A percentile compares a stretch with the other conserved stretches of the same genome.
These are phyloP conservation scores for Chrysoperla carnea DNA, from an alignment of 1,140 invertebrate genomes.

Conservation along the genomic window DNA sequence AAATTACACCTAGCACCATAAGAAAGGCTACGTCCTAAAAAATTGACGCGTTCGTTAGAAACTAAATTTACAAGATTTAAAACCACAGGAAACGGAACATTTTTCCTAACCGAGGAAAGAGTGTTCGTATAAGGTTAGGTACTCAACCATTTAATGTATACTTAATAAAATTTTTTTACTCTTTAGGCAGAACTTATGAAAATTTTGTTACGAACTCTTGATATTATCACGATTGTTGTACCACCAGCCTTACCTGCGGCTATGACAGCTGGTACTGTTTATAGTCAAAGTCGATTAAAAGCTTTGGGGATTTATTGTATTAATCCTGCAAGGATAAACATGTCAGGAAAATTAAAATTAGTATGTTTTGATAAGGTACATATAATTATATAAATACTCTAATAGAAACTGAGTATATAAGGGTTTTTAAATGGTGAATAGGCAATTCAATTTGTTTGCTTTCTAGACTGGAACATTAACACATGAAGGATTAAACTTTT, in stretches of 20 bases:
- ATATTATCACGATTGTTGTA: slow-evolving; percentile 89
- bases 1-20: too few species aligned
- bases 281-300: slow-evolving; percentile 67
- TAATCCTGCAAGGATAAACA: slow-evolving; percentile 75
- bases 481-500: slow-evolving; percentile 86
- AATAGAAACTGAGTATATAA: too few species aligned
- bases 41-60: too few species aligned
- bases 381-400: slow-evolving; percentile 3
- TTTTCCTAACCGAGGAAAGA: too few species aligned
- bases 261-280: slow-evolving; percentile 74
- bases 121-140: too few species aligned
- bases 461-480: slow-evolving; percentile 79
- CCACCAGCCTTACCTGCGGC: slow-evolving; percentile 86
- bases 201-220: slow-evolving; percentile 46
- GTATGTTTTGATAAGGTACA: slow-evolving; percentile 88
- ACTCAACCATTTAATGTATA: not conserved
- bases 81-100: too few species aligned
- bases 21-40: too few species aligned
- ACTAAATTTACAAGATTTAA: too few species aligned
- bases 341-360: slow-evolving; percentile 76
- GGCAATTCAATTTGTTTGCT: too few species aligned
- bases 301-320: slow-evolving; percentile 76
- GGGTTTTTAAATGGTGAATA: too few species aligned
- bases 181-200: slow-evolving; percentile 21
- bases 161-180: slow-evolving; percentile 1